Conservation (phyloP, 2,888 invertebrate species). For the Itoplectis maculator region DNA sequence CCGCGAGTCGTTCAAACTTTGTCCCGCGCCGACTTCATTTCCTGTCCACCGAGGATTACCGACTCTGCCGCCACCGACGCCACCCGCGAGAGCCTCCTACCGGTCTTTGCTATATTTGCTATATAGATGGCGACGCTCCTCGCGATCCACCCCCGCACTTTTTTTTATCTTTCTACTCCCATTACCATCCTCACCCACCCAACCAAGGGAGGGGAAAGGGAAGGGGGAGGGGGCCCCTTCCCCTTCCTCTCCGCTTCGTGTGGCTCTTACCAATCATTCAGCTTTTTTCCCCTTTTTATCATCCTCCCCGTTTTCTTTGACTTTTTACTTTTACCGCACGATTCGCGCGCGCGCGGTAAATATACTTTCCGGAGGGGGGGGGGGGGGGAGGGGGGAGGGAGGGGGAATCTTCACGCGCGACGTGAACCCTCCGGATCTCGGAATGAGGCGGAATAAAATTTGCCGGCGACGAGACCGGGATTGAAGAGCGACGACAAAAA, state of each 20-base stretch:
- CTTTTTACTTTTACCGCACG: constrained; percentile 51
- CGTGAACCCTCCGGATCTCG: background rate
- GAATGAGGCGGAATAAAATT: constrained; percentile 10
- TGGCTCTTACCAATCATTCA: background rate
- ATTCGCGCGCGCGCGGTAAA: constrained; percentile 43
- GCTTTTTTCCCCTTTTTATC: constrained; percentile 35
- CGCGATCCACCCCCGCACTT: constrained; percentile 35
- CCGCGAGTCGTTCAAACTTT: constrained; percentile 71
- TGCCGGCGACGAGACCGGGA: constrained; percentile 23
- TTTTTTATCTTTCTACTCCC: constrained; percentile 20
- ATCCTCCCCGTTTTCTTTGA: constrained; percentile 39
- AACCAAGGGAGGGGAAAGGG: too few species aligned
- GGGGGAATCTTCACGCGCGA: constrained; percentile 7
- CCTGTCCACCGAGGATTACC: constrained; percentile 70
- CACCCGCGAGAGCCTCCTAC: constrained; percentile 37
- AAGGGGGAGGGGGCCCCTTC: too few species aligned
- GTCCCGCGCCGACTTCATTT: constrained; percentile 72
- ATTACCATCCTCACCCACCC: background rate
- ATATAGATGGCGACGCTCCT: background rate
- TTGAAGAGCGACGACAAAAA: background rate
- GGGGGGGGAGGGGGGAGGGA: too few species aligned
- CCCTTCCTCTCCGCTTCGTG: background rate
- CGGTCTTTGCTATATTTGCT: constrained; percentile 1
- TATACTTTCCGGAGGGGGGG: constrained; percentile 47
- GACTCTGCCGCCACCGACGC: constrained; percentile 47